These are phyloP conservation scores for Dasysyrphus tricinctus DNA, from an alignment of 2,888 invertebrate genomes.

Conservation along the genomic window DNA sequence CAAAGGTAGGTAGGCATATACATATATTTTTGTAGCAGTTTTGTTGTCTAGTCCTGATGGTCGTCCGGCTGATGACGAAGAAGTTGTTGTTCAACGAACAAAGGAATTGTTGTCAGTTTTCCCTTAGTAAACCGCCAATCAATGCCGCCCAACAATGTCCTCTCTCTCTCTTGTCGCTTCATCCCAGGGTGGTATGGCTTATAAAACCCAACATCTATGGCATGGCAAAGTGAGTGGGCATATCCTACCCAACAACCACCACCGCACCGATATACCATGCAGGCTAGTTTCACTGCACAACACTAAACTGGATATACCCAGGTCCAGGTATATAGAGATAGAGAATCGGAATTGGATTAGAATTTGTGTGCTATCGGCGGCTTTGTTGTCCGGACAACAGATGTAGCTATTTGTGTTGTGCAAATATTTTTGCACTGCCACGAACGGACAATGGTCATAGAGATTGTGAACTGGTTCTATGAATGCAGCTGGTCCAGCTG, in stretches of 20 bases:
- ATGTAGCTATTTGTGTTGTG: conserved; percentile 66
- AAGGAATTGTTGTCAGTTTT: conserved; percentile 75
- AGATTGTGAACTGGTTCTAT: conserved; percentile 43
- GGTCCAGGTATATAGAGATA: neutral
- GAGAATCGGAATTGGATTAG: conserved; percentile 71
- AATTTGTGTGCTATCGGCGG: conserved; percentile 58
- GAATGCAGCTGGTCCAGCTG: conserved; percentile 39
- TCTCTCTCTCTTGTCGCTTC: conserved; percentile 49
- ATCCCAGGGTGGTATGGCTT: conserved; percentile 15
- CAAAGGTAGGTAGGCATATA: too few species aligned
- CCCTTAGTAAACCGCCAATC: conserved; percentile 73
- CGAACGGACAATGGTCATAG: conserved; percentile 42
- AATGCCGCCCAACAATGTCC: conserved; percentile 69
- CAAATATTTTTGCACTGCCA: conserved; percentile 39
- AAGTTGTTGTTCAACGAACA: conserved; percentile 61
- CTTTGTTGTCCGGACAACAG: conserved; percentile 61
- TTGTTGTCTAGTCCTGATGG: neutral
- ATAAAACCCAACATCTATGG: conserved; percentile 38
- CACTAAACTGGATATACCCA: conserved; percentile 27
- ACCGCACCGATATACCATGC: conserved; percentile 1
- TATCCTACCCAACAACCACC: neutral
- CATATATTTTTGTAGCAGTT: neutral
- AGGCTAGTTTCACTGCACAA: conserved; percentile 15
- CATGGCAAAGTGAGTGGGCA: conserved; percentile 55
- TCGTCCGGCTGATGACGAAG: conserved; percentile 6